A percentile compares a stretch with the other conserved stretches of the same genome.
Conservation (phyloP, 2,888 invertebrate genomes). For the Pandemis heparana region DNA sequence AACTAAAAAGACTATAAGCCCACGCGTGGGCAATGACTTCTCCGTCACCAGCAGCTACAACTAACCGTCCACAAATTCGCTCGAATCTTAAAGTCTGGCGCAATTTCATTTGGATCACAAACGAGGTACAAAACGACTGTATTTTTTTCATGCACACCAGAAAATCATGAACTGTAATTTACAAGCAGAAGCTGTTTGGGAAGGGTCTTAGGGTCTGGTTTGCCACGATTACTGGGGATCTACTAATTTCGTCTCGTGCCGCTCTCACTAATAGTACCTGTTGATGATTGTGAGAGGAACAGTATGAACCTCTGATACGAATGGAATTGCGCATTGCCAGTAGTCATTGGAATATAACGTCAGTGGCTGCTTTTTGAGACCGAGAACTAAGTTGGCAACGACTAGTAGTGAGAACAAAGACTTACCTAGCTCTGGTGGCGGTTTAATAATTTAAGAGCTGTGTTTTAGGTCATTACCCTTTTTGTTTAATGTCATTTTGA, state of each 20-base stretch:
- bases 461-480: slow-evolving; percentile 18
- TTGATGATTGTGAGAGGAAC: no score
- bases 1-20: background rate
- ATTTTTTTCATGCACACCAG: background rate
- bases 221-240: no score
- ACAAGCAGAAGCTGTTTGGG: no score
- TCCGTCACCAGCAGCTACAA: slow-evolving; percentile 6
- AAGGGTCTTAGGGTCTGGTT: no score
- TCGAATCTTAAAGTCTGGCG: background rate
- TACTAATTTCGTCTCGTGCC: no score
- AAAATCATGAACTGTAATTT: no score
- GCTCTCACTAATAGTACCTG: no score
- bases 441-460: slow-evolving; percentile 21
- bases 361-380: background rate
- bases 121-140: background rate
- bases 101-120: background rate
- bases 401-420: slow-evolving; percentile 21
- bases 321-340: background rate
- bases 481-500: background rate
- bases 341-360: background rate
- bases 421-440: slow-evolving; percentile 15
- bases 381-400: background rate
- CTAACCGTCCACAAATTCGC: slow-evolving; percentile 20
- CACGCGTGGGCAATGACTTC: slow-evolving; percentile 2
- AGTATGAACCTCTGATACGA: background rate